phyloP scores from a whole-genome alignment of 1,140 invertebrate species.

The Drosophila parabipectinata region DNA sequence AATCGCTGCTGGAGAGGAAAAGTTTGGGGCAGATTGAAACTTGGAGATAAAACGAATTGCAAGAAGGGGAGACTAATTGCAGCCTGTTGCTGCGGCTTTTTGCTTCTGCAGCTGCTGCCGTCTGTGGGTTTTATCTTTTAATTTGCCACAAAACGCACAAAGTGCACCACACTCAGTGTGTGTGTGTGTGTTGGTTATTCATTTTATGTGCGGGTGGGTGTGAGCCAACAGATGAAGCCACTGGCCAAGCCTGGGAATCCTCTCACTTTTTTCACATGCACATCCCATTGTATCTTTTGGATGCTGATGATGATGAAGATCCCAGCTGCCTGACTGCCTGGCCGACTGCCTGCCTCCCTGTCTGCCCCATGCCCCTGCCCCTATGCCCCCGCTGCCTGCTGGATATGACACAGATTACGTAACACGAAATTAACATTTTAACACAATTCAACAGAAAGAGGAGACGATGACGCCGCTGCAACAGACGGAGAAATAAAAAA shows the following conservation, averaged over 20 bases:
- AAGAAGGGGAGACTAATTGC: slow-evolving; percentile 62
- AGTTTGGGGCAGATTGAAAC: slow-evolving; percentile 29
- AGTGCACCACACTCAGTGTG: slow-evolving; percentile 37
- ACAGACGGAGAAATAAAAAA: slow-evolving; percentile 24
- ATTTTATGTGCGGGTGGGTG: slow-evolving; percentile 20
- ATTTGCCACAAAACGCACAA: slow-evolving; percentile 78
- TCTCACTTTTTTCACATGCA: slow-evolving; percentile 79
- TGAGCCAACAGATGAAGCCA: slow-evolving; percentile 35
- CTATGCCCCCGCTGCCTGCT: slow-evolving; percentile 27
- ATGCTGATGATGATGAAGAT: slow-evolving; percentile 66
- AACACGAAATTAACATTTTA: slow-evolving; percentile 81
- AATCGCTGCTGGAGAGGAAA: slow-evolving; percentile 24
- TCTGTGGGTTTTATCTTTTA: slow-evolving; percentile 71
- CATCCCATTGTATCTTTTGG: slow-evolving; percentile 51
- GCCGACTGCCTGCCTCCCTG: slow-evolving; percentile 27
- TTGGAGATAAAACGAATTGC: slow-evolving; percentile 41
- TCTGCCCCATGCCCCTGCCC: neutral
- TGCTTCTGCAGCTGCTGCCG: slow-evolving; percentile 19
- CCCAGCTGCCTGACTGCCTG: slow-evolving; percentile 40
- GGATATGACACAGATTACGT: slow-evolving; percentile 82
- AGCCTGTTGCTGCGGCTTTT: slow-evolving; percentile 41
- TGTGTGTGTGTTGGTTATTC: slow-evolving; percentile 19
- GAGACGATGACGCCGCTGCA: slow-evolving; percentile 56
- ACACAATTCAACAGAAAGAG: slow-evolving; percentile 74
- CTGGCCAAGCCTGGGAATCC: slow-evolving; percentile 75